A percentile compares a stretch with the other conserved stretches of the same genome.
Conservation (phyloP, 2,888 invertebrate genomes). For the Dasysyrphus albostriatus region DNA sequence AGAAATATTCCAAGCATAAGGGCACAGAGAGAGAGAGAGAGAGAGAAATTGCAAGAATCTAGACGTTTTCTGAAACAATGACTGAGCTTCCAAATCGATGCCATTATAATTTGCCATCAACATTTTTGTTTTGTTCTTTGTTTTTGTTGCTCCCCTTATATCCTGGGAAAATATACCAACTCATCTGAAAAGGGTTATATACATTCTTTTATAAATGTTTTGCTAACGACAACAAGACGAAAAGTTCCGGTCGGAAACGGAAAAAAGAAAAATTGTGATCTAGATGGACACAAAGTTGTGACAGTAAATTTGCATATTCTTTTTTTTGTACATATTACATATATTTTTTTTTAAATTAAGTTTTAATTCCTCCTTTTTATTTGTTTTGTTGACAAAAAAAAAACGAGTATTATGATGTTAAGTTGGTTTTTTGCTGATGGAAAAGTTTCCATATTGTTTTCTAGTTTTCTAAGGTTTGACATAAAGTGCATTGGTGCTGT, state of each 20-base stretch:
- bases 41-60: background rate
- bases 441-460: slow-evolving; percentile 16
- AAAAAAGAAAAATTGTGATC: slow-evolving; percentile 21
- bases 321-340: too few species aligned
- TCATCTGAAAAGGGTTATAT: slow-evolving; percentile 46
- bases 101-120: slow-evolving; percentile 58
- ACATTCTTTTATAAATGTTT: slow-evolving; percentile 25
- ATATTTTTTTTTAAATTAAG: background rate
- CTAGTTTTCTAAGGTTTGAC: slow-evolving; percentile 1
- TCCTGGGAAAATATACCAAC: slow-evolving; percentile 7
- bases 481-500: background rate
- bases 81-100: slow-evolving; percentile 60
- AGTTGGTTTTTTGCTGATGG: slow-evolving; percentile 21
- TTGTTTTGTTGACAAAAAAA: background rate
- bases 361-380: slow-evolving; percentile 17
- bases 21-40: background rate
- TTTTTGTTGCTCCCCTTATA: slow-evolving; percentile 10
- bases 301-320: slow-evolving; percentile 29
- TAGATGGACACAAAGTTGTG: slow-evolving; percentile 30
- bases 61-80: slow-evolving; percentile 29
- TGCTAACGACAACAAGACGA: slow-evolving; percentile 23
- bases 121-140: slow-evolving; percentile 20
- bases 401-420: background rate
- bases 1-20: slow-evolving; percentile 18
- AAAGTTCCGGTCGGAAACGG: background rate